These are phyloP conservation scores for Botia kubotai DNA, from an alignment of 2,797 vertebrate genomes.

Conservation along the genomic window DNA sequence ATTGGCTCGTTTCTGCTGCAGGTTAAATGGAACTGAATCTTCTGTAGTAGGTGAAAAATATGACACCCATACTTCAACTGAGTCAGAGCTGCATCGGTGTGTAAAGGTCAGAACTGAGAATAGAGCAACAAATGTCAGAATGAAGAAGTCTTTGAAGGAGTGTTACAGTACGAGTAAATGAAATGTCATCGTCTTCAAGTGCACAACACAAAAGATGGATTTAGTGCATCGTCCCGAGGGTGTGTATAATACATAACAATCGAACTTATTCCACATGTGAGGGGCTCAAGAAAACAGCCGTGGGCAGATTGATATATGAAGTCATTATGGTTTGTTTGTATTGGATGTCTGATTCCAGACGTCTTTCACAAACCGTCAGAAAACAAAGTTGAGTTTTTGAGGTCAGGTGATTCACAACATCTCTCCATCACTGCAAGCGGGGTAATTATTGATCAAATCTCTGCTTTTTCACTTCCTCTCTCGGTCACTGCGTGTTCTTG, in stretches of 20 bases:
- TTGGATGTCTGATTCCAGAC: not conserved
- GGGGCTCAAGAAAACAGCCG: not conserved
- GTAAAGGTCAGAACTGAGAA: conserved; percentile 58
- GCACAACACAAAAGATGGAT: conserved; percentile 3
- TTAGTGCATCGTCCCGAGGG: conserved; percentile 14
- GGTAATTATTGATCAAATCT: no score
- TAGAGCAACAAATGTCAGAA: conserved; percentile 21
- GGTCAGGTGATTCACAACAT: conserved; percentile 49
- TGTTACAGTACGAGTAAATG: conserved; percentile 42
- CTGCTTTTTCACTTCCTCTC: no score
- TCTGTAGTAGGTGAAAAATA: not conserved
- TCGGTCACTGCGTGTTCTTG: no score
- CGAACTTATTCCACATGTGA: not conserved
- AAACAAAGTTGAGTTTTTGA: conserved; percentile 50
- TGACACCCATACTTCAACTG: not conserved
- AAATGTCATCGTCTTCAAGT: conserved; percentile 51
- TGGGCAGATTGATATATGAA: conserved; percentile 11
- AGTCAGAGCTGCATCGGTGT: not conserved
- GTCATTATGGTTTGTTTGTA: not conserved
- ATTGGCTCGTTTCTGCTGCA: no score
- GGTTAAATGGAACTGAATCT: not conserved
- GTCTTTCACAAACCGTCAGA: not conserved
- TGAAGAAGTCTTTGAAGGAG: conserved; percentile 46
- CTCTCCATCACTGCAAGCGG: no score
- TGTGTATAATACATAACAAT: not conserved